These are phyloP conservation scores for Toxotes chatareus DNA, from an alignment of 2,113 vertebrate species.

Conservation along the genomic window DNA sequence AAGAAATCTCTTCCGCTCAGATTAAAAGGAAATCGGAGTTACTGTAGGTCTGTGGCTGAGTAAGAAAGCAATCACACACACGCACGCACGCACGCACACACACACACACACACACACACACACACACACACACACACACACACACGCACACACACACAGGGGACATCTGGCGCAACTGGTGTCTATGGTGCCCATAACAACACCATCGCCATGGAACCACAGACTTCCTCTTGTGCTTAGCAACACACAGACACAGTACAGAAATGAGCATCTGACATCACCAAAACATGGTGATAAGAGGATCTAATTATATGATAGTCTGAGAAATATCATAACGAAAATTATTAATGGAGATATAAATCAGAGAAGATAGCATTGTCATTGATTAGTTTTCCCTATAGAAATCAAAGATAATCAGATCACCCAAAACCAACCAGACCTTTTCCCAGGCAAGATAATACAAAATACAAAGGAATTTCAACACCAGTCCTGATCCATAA, in stretches of 20 bases:
- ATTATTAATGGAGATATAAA: not conserved
- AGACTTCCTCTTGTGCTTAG: constrained; percentile 40
- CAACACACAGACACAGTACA: constrained; percentile 39
- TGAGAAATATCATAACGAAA: not conserved
- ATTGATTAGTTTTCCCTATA: constrained; percentile 10
- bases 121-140: constrained; percentile 38
- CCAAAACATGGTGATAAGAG: not conserved
- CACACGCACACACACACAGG: constrained; percentile 44
- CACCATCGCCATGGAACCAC: constrained; percentile 63
- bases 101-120: constrained; percentile 6
- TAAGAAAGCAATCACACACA: not conserved
- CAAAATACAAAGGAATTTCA: constrained; percentile 77
- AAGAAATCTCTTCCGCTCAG: not conserved
- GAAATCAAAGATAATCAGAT: constrained; percentile 16
- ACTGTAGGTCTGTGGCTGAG: constrained; percentile 1
- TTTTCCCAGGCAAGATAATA: constrained; percentile 36
- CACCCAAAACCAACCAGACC: constrained; percentile 40
- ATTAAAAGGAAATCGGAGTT: constrained; percentile 4
- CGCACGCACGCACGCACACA: constrained; percentile 11
- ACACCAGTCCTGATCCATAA: constrained; percentile 79
- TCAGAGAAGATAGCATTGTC: not conserved
- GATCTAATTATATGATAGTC: not conserved
- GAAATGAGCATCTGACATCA: constrained; percentile 20
- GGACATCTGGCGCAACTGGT: constrained; percentile 49
- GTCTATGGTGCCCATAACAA: constrained; percentile 67